phyloP scores from a whole-genome alignment of 2,888 invertebrate species.

The Protonemura montana region DNA sequence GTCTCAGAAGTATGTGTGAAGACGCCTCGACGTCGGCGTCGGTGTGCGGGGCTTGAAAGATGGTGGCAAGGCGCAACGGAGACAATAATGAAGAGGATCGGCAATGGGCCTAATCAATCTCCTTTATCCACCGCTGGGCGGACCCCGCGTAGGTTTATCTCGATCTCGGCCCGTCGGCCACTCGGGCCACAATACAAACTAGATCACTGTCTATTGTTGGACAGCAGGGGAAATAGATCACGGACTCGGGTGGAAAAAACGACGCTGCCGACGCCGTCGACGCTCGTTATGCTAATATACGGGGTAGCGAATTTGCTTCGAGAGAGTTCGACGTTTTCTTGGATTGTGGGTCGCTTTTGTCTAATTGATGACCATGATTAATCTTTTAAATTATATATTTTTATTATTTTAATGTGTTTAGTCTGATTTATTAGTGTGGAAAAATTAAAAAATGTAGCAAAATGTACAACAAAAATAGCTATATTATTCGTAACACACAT shows the following conservation, averaged over 20 bases:
- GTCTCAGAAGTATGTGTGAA: too few relatives aligned
- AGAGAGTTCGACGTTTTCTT: neutral
- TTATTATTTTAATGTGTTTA: too few relatives aligned
- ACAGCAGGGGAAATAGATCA: slow-evolving; percentile 9
- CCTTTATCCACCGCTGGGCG: slow-evolving; percentile 40
- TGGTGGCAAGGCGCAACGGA: slow-evolving; percentile 40
- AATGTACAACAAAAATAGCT: too few relatives aligned
- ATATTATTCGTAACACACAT: too few relatives aligned
- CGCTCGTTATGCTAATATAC: neutral
- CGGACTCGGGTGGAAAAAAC: neutral
- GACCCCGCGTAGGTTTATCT: neutral
- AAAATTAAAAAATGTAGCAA: too few relatives aligned
- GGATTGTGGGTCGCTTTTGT: neutral
- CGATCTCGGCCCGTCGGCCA: neutral
- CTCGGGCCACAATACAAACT: neutral
- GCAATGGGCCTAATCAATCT: slow-evolving; percentile 46
- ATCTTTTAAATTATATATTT: too few relatives aligned
- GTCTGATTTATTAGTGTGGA: too few relatives aligned
- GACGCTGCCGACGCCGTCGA: neutral
- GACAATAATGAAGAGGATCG: slow-evolving; percentile 46
- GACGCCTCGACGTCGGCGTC: slow-evolving; percentile 10
- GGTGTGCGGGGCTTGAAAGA: slow-evolving; percentile 35
- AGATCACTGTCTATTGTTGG: slow-evolving; percentile 34
- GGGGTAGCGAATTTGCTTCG: neutral
- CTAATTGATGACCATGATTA: too few relatives aligned